Percentiles rank a stretch among this genome's conserved stretches.
These are phyloP conservation scores for Epinotia nisella DNA, from an alignment of 2,888 invertebrate genomes.

Conservation along the genomic window DNA sequence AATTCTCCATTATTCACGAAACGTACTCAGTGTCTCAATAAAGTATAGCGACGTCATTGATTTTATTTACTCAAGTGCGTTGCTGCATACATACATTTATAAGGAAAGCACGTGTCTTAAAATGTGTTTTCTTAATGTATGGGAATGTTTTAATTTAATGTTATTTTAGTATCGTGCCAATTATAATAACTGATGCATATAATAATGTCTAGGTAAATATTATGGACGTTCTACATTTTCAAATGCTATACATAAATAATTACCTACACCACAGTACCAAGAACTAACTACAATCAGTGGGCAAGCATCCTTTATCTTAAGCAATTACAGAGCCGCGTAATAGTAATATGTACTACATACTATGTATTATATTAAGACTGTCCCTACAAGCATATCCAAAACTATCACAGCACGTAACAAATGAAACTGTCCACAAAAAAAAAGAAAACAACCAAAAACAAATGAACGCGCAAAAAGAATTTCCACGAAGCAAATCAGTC, in stretches of 20 bases:
- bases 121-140: not conserved
- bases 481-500: conserved; percentile 71
- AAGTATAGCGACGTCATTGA: not conserved
- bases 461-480: conserved; percentile 39
- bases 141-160: not conserved
- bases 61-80: conserved; percentile 28
- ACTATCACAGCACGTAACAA: conserved; percentile 19
- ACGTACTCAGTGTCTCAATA: not conserved
- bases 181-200: too few species aligned
- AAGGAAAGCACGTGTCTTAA: not conserved
- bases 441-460: conserved; percentile 20
- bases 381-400: not conserved
- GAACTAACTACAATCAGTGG: too few species aligned
- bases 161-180: not conserved
- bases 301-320: too few species aligned
- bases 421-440: conserved; percentile 10
- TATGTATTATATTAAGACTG: too few species aligned
- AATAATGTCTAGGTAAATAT: too few species aligned
- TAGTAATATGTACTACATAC: too few species aligned
- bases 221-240: too few species aligned
- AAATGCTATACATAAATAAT: too few species aligned
- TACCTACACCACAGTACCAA: too few species aligned
- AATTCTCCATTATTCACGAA: conserved; percentile 10
- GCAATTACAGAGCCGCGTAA: too few species aligned
- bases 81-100: not conserved